These are phyloP conservation scores for Azorinus chamasolen DNA, from an alignment of 2,888 invertebrate species.

Conservation along the genomic window DNA sequence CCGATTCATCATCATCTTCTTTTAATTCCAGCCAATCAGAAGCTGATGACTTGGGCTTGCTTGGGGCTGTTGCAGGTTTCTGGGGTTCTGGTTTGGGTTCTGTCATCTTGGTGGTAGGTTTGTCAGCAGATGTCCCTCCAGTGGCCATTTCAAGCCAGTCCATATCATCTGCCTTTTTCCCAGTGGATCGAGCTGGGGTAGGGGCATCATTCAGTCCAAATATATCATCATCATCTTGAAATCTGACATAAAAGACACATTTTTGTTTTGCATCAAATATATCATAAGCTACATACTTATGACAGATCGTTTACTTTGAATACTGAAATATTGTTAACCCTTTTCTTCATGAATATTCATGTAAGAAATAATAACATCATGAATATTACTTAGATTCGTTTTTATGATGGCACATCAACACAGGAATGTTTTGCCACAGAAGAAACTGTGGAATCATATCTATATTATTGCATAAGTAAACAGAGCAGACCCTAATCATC, in stretches of 20 bases:
- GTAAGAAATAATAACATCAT: no score
- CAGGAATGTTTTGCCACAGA: no score
- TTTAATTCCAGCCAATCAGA: conserved; percentile 72
- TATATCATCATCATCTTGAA: conserved; percentile 88
- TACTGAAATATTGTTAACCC: no score
- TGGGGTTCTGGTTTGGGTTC: conserved; percentile 34
- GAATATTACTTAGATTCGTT: no score
- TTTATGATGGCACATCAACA: no score
- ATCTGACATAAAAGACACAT: conserved; percentile 75
- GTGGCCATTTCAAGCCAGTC: conserved; percentile 82
- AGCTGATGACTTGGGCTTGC: conserved; percentile 17
- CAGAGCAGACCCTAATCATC: no score
- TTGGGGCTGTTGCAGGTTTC: conserved; percentile 67
- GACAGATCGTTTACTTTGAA: no score
- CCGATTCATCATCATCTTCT: conserved; percentile 87
- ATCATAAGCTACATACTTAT: no score
- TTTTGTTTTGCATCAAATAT: no score
- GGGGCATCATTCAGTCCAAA: conserved; percentile 76
- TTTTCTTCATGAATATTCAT: no score
- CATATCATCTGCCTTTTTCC: conserved; percentile 73
- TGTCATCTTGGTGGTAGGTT: conserved; percentile 13
- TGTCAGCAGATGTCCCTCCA: conserved; percentile 36
- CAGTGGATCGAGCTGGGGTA: conserved; percentile 48
- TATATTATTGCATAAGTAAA: no score
- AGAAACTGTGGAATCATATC: no score